Evolutionary conservation across 2,888 invertebrate species (phyloP), one percentile per base, ranked within the genome.

Genomic region (Boloria euphrosyne): DNA sequence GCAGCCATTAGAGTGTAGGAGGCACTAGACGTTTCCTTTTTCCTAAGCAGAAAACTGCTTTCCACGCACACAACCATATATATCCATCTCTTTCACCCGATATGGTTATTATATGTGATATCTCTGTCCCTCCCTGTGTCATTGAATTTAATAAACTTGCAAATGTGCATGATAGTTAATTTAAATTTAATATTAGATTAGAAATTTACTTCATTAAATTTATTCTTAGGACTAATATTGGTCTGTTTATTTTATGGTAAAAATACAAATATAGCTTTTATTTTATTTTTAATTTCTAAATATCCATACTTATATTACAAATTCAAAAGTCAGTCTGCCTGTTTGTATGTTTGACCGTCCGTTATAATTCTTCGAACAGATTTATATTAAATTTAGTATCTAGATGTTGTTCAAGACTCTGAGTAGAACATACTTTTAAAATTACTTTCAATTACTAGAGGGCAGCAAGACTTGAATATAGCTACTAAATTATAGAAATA

Each of bases 21-120:
- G 65, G 50, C 60, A 59, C 54, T 53, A 64, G 60, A 60, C 67
- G 60, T 72, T 72, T 71, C 72, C 72, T 66, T 71, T 72, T 72
- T 67, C 71, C 71, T 66, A 62, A 62, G 65, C 66, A 71, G 71
- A 68, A 72, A 72, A 71, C 70, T 66, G 62, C 64, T 68, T 66
- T 65, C 61, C 68, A 64, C 66, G 47, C 63, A 73, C 69, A 69
- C 64, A 64, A n/a, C 22, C 54, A 13, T 17, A 14, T 13, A 43
- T 14, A 5, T 27, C 52, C 58, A n/a, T 67, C 67, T 54, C 67
- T 60, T 49, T 70, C 62, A 10, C 46, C 31, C 66, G 6, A 0
- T 14, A 17, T 4, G 13, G 5, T 3, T 4, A 17, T 7, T 38
- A 31, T n/a, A 31, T 65, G 13, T 18, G 22, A 27, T 22, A 16